Evolutionary conservation across 2,113 vertebrate genomes (phyloP), one percentile per base, ranked within the genome.

Genomic region (Symphodus melops): DNA sequence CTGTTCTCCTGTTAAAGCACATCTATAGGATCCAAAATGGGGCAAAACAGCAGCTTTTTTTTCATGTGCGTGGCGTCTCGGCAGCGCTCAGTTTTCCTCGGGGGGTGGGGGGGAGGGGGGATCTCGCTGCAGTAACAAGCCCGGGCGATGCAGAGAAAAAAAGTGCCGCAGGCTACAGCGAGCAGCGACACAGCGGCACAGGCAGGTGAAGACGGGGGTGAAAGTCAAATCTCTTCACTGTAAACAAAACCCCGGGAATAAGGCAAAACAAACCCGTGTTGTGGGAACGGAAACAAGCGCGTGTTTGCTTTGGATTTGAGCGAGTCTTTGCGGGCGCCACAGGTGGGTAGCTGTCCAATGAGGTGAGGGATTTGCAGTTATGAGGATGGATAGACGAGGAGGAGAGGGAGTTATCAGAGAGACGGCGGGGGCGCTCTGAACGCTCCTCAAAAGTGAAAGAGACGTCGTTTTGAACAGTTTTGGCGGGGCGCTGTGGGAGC

Each of bases 261-360:
- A 48, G 44, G 5, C 3, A 33, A 52, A 68, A 55, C 41, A 72
- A 76, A 72, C 36, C 63, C 12, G 62, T 36, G 28, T 14, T 19
- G 16, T 20, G 59, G 21, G 59, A 69, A 69, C 54, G 64, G 73
- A 42, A 55, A 10, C 3, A 23, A 49, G 39, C n/a, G 23, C 39
- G 73, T 64, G 64, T 82, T 63, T 59, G 77, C 59, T 60, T 1
- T 14, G 66, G 44, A 23, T 69, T 13, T 60, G 56, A 80, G 28
- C 19, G 44, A 61, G 23, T 75, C 16, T 57, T 21, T 23, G 63
- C 9, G 5, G 41, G 72, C 23, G 58, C 77, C 74, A 78, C 85
- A 82, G 82, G 81, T 82, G 75, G 59, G 75, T 66, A 72, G 44
- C 68, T 52, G 72, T 79, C 82, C 79, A 74, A 73, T 46, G 48